Conservation (phyloP, 2,888 invertebrate species). For the Pristionchus entomophagus region DNA sequence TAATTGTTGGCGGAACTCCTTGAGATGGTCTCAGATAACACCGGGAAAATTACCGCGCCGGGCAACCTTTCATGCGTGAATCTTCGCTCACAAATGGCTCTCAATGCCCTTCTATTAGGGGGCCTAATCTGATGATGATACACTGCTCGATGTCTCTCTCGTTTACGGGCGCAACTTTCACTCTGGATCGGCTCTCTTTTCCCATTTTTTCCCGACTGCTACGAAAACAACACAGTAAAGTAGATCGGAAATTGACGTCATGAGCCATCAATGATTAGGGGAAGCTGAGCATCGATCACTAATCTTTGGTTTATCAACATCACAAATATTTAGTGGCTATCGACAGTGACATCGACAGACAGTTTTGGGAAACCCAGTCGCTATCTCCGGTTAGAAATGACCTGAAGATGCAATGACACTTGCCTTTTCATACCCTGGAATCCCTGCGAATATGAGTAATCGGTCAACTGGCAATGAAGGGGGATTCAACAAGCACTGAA, state of each 20-base stretch:
- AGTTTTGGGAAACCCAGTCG: too few species aligned
- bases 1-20: constrained; percentile 28
- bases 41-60: neutral
- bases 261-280: neutral
- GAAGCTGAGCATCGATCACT: neutral
- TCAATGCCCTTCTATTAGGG: too few species aligned
- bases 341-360: too few species aligned
- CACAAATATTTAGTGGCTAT: too few species aligned
- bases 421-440: neutral
- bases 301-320: too few species aligned
- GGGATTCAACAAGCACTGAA: neutral
- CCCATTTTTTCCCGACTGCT: neutral
- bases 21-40: constrained; percentile 38
- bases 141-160: neutral
- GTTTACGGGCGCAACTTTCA: neutral
- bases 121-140: too few species aligned
- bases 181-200: constrained; percentile 10
- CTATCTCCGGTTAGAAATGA: too few species aligned
- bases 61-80: too few species aligned
- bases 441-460: constrained; percentile 2
- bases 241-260: constrained; percentile 25
- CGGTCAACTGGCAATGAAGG: constrained; percentile 8
- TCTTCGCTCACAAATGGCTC: too few species aligned
- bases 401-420: too few species aligned
- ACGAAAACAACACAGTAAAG: constrained; percentile 33